Evolutionary conservation across 2,888 invertebrate species (phyloP).

Genomic region (Steromphala cineraria): DNA sequence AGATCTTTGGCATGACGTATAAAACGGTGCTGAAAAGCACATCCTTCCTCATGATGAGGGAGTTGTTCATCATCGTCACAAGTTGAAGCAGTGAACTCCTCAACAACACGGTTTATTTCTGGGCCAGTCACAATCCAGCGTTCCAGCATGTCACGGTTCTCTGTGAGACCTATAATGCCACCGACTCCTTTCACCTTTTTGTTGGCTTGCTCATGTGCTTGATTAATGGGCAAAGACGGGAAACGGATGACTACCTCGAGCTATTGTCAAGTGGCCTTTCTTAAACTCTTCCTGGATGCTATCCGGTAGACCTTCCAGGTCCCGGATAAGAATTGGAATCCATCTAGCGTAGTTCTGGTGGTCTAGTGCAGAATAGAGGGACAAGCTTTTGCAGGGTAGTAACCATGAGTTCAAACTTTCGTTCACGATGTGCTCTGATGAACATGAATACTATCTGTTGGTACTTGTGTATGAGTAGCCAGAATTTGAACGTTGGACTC

Average conservation of each 20-base stretch:
- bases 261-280: conserved; percentile 27
- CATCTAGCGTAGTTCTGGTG: conserved; percentile 8
- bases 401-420: conserved; percentile 23
- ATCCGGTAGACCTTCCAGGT: conserved; percentile 5
- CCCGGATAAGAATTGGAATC: background rate
- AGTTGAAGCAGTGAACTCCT: background rate
- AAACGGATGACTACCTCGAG: conserved; percentile 26
- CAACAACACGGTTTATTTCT: background rate
- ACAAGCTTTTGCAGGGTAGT: conserved; percentile 15
- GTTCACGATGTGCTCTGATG: conserved; percentile 27
- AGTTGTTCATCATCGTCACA: background rate
- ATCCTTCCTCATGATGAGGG: background rate
- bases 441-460: conserved; percentile 23
- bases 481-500: conserved; percentile 27
- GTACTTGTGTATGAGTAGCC: conserved; percentile 32
- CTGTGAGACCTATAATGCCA: background rate
- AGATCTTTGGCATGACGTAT: background rate
- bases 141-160: background rate
- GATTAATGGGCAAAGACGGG: conserved; percentile 23
- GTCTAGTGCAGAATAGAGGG: conserved; percentile 1
- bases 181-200: background rate
- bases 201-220: conserved; percentile 11
- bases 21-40: background rate
- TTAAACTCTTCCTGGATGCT: conserved; percentile 20
- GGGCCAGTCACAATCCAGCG: background rate